These are phyloP conservation scores for Phenacoccus solenopsis DNA, from an alignment of 1,140 invertebrate genomes.

Conservation along the genomic window DNA sequence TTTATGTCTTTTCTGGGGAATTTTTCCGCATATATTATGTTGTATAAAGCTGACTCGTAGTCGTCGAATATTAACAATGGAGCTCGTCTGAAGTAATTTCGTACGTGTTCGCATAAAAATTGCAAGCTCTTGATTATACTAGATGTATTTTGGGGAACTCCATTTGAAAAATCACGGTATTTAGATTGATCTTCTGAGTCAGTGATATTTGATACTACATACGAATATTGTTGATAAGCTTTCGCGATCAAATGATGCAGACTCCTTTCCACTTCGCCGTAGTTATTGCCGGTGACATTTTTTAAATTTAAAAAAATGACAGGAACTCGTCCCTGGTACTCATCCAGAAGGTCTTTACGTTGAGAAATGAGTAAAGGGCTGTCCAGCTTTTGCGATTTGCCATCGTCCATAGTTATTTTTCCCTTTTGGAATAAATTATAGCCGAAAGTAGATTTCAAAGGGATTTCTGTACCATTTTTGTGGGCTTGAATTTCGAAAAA, in stretches of 20 bases:
- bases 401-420: not conserved
- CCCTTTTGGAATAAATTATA: not conserved
- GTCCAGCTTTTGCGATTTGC: not conserved
- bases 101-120: not conserved
- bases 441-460: not conserved
- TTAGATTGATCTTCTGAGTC: not conserved
- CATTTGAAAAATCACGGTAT: not conserved
- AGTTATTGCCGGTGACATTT: not conserved
- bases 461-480: not conserved
- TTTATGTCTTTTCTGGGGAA: not conserved
- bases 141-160: too few species aligned
- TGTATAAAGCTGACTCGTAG: not conserved
- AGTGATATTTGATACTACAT: not conserved
- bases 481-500: conserved; percentile 14
- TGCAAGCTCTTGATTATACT: too few species aligned
- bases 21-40: not conserved
- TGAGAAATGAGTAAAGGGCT: not conserved
- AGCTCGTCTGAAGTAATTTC: not conserved
- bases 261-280: not conserved
- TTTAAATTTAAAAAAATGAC: not conserved
- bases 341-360: not conserved
- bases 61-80: not conserved
- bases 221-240: not conserved
- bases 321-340: not conserved
- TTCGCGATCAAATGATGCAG: not conserved